Evolutionary conservation across 2,797 vertebrate genomes (phyloP), one percentile per base, ranked within the genome.

Genomic region (Ptychobarbus kaznakovi): DNA sequence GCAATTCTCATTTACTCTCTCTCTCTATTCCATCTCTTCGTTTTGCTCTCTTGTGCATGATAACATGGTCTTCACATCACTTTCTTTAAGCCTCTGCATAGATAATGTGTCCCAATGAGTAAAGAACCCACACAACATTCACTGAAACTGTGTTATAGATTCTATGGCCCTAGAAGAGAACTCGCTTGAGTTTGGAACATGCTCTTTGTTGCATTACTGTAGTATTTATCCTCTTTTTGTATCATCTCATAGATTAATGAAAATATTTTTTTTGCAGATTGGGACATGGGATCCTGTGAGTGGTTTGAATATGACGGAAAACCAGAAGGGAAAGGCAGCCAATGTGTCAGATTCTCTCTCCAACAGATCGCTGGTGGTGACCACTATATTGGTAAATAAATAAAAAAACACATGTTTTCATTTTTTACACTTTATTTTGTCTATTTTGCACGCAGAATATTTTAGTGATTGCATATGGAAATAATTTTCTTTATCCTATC

Each of bases 261-360:
- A 51, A 18, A 25, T 10, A 16, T 18, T 40, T 6, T 65, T 15
- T 73, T n/a, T 82, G 73, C 92, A 99, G 98, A 98, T 99, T 93
- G 98, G 98, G 88, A 99, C 97, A 16, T 99, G 98, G 98, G 98
- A 99, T 91, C 96, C 97, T 22, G 92, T 95, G 76, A 99, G 97
- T 88, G 97, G 98, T 82, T 94, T 99, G 91, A 99, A 99, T 91
- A 99, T 99, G 98, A 98, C 97, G 1, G 98, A 99, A 88, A 97
- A 94, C 94, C 98, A 98, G 93, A 99, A 96, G 90, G 97, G 97
- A 89, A 99, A 98, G 91, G 95, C 96, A 35, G 92, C 97, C 0
- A 99, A 99, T 75, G 96, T 99, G 89, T 98, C 98, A 12, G 98
- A 99, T 91, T 99, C 98, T 2, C 90, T 99, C 82, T 97, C 97